Conservation (phyloP, 2,113 vertebrate genomes). For the Hystrix brachyura region DNA sequence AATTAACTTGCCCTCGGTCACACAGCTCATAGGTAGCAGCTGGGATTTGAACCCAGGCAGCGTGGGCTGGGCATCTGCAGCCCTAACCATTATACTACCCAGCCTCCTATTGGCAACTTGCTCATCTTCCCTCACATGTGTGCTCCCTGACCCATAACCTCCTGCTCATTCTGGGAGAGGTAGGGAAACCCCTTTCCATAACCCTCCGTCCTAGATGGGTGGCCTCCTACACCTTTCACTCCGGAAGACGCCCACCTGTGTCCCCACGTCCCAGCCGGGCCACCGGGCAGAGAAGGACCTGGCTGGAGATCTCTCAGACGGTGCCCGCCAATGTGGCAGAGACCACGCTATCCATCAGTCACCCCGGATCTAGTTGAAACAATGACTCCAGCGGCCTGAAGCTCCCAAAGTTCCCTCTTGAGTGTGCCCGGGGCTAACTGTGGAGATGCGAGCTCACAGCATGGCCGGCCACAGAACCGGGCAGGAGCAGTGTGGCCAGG, state of each 20-base stretch:
- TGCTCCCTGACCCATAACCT: no score
- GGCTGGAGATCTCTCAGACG: fast-evolving
- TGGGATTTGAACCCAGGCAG: neutral
- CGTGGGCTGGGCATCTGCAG: neutral
- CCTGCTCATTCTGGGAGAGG: neutral
- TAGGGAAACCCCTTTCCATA: neutral
- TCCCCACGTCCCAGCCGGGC: fast-evolving
- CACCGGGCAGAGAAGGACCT: neutral
- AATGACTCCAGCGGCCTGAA: neutral
- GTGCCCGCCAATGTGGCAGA: neutral
- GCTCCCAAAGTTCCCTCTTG: neutral
- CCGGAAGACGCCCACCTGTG: fast-evolving
- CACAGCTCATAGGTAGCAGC: neutral
- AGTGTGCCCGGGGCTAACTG: neutral
- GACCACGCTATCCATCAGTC: fast-evolving
- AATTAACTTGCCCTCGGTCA: neutral
- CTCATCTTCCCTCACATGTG: neutral
- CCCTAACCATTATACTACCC: neutral
- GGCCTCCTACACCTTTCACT: fast-evolving
- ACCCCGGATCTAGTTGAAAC: neutral
- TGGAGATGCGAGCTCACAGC: fast-evolving
- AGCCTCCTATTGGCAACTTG: no score
- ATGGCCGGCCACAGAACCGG: fast-evolving
- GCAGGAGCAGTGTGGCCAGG: no score
- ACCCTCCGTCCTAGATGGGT: neutral